Percentiles rank a stretch among this genome's conserved stretches.
These are phyloP conservation scores for Serinus canaria DNA, from an alignment of 2,113 vertebrate species.

Conservation along the genomic window DNA sequence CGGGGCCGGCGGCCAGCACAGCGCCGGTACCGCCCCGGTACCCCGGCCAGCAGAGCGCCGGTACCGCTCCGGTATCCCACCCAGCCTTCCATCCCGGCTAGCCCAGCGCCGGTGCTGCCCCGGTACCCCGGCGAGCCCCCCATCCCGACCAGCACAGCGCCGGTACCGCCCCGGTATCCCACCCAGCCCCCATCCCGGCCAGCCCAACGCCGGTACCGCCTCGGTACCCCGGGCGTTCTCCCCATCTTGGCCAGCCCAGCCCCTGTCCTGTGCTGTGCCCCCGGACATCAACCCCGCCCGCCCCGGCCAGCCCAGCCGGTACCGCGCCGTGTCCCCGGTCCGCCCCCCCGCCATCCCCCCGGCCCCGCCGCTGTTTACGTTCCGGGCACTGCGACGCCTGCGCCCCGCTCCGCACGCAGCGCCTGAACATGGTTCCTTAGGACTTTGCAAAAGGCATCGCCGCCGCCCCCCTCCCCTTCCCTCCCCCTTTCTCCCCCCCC, in stretches of 20 bases:
- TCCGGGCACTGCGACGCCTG: too few relatives aligned
- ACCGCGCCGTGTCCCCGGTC: too few relatives aligned
- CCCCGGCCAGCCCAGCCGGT: background rate
- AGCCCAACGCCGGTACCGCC: background rate
- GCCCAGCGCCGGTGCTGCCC: background rate
- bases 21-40: background rate
- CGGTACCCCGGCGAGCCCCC: too few relatives aligned
- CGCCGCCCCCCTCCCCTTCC: too few relatives aligned
- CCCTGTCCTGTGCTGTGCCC: background rate
- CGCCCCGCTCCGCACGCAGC: too few relatives aligned
- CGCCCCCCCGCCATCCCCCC: background rate
- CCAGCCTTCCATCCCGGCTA: background rate
- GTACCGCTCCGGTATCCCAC: background rate
- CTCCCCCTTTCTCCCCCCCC: too few relatives aligned
- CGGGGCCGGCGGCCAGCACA: background rate
- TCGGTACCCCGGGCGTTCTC: background rate
- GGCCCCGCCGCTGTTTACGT: too few relatives aligned
- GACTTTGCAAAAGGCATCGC: too few relatives aligned
- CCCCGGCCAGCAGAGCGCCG: background rate
- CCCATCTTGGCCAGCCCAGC: background rate
- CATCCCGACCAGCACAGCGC: background rate
- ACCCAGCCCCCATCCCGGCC: background rate
- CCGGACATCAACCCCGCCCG: background rate
- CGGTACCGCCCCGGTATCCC: background rate
- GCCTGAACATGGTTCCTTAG: too few relatives aligned